phyloP scores from a whole-genome alignment of 1,140 invertebrate species.

The Bombus pyrosoma region DNA sequence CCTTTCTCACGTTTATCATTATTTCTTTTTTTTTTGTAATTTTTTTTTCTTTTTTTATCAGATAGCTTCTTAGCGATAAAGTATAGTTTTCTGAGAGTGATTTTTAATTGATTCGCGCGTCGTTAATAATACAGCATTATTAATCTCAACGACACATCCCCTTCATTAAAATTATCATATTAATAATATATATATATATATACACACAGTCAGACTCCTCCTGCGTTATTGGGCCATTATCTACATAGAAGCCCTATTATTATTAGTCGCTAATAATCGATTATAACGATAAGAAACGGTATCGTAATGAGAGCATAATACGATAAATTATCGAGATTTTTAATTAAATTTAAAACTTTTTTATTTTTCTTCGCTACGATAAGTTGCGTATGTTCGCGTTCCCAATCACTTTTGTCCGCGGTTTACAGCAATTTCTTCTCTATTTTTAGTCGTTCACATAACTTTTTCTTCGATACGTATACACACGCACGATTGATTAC shows the following conservation, averaged over 20 bases:
- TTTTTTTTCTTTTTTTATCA: not conserved
- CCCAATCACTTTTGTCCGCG: not conserved
- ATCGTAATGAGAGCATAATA: constrained; percentile 62
- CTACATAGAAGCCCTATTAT: constrained; percentile 74
- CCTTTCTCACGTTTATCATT: constrained; percentile 38
- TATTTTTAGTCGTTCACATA: not conserved
- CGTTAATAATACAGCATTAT: constrained; percentile 36
- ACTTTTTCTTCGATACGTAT: constrained; percentile 31
- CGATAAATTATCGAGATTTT: constrained; percentile 69
- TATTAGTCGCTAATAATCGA: constrained; percentile 71
- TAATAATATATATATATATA: constrained; percentile 62
- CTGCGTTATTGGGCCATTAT: constrained; percentile 62
- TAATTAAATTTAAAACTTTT: constrained; percentile 36
- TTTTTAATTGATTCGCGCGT: constrained; percentile 43
- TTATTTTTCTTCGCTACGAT: not conserved
- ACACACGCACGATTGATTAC: constrained; percentile 24
- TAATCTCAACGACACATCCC: constrained; percentile 59
- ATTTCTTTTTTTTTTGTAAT: constrained; percentile 9
- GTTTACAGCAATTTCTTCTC: not conserved
- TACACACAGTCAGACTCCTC: constrained; percentile 69
- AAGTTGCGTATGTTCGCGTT: not conserved
- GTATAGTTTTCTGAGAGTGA: constrained; percentile 18
- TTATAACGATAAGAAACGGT: constrained; percentile 75
- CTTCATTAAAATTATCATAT: constrained; percentile 68
- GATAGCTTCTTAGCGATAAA: constrained; percentile 11